Percentiles rank a stretch among this genome's conserved stretches.
Conservation (phyloP, 2,888 invertebrate genomes). For the Bimastos eiseni region DNA sequence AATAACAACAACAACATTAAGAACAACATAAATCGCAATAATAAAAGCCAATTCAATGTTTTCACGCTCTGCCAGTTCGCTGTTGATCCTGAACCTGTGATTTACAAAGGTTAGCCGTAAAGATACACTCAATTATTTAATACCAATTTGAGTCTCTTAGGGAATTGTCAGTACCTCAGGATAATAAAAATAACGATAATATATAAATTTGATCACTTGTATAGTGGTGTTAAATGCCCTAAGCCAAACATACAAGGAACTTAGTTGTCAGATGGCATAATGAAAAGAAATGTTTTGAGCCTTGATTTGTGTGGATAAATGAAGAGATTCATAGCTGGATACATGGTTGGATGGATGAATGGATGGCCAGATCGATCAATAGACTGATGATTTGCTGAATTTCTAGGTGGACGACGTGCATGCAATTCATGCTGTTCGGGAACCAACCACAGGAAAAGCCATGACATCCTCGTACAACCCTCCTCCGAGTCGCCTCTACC, state of each 20-base stretch:
- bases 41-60: too few relatives aligned
- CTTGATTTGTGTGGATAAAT: neutral
- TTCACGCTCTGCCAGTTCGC: too few relatives aligned
- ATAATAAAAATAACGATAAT: too few relatives aligned
- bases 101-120: too few relatives aligned
- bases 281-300: neutral
- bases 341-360: too few relatives aligned
- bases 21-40: too few relatives aligned
- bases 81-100: too few relatives aligned
- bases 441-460: neutral
- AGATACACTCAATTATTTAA: too few relatives aligned
- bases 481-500: neutral
- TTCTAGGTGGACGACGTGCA: neutral
- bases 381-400: neutral
- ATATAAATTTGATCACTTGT: neutral
- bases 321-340: too few relatives aligned
- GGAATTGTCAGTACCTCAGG: too few relatives aligned
- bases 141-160: too few relatives aligned
- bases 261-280: neutral
- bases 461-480: neutral
- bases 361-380: neutral
- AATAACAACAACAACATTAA: too few relatives aligned
- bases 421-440: neutral
- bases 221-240: neutral
- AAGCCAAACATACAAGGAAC: neutral